Base-by-base conservation (phyloP, 2,797 vertebrate genomes). In the Alexandromys oeconomus region DNA sequence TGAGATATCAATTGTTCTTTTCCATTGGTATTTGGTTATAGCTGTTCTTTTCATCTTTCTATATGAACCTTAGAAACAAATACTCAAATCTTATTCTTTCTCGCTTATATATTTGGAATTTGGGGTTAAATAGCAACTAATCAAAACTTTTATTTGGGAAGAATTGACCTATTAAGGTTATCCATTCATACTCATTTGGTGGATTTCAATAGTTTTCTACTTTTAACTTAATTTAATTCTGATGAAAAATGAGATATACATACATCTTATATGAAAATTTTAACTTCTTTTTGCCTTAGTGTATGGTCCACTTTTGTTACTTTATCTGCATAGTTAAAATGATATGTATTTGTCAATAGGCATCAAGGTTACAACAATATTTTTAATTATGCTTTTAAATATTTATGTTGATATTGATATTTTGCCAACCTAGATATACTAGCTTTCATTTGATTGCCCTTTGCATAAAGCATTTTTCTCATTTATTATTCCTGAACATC, bases 401-500 rank as follows among this genome's bases (percentile, higher is more conserved):
- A 87, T 29, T 82, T 82, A 76, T 6, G 73, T 77, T 65, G 2
- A 37, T 61, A 87, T 13, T 89, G n/a, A 82, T 90, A 84, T 81
- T 43, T 76, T 87, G 23, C 21, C 48, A 95, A n/a, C 2, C 63
- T 84, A 80, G 8, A 90, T 80, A 92, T 80, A 81, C 23, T 94
- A 61, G 13, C 12, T 92, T 94, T 87, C 14, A 43, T 67, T 81
- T 37, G 14, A 51, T 92, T 95, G 54, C 17, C 61, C 81, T 92
- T 96, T 96, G 11, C 31, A 11, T 82, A 78, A 89, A 74, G 46
- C n/a, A 46, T 85, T 95, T 74, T 85, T 82, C 10, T 61, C 19
- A 77, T 88, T 95, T 95, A 95, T 85, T 89, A 92, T 88, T 88
- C 94, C 85, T 93, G 48, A 10, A 19, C 4, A 86, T 95, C 27